Evolutionary conservation across 2,888 invertebrate species (phyloP).

Genomic region (Apodemia duryi): DNA sequence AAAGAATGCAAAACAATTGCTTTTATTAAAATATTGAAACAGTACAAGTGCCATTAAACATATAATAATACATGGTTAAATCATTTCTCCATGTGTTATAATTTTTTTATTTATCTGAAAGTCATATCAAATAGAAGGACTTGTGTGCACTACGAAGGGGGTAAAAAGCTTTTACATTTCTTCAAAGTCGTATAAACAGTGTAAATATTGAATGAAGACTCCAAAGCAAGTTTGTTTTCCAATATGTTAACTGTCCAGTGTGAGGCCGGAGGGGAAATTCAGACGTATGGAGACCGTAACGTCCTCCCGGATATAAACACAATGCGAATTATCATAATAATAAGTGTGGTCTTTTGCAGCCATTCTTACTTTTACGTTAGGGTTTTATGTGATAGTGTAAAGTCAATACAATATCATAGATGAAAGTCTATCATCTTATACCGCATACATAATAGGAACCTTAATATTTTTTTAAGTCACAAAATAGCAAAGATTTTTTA

Average conservation of each 20-base stretch:
- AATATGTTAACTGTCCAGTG: slow-evolving; percentile 60
- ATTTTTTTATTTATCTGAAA: background rate
- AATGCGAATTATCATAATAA: slow-evolving; percentile 66
- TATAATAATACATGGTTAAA: no score
- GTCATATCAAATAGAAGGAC: background rate
- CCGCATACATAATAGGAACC: background rate
- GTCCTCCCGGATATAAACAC: slow-evolving; percentile 50
- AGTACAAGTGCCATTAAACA: no score
- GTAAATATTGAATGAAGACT: slow-evolving; percentile 62
- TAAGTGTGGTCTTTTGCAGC: slow-evolving; percentile 41
- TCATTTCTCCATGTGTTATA: background rate
- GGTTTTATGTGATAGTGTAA: slow-evolving; percentile 15
- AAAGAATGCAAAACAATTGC: no score
- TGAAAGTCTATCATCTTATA: background rate
- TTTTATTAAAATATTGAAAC: no score
- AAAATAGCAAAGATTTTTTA: no score
- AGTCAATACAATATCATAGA: slow-evolving; percentile 15
- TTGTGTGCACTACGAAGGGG: background rate
- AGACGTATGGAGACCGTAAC: slow-evolving; percentile 45
- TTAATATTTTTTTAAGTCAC: no score
- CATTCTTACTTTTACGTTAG: slow-evolving; percentile 25
- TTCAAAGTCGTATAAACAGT: slow-evolving; percentile 36
- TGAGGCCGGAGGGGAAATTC: slow-evolving; percentile 33
- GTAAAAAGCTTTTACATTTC: background rate
- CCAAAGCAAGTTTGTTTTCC: slow-evolving; percentile 48